Percentiles rank a stretch among this genome's conserved stretches.
These are phyloP conservation scores for Pterocles burchelli DNA, from an alignment of 2,113 vertebrate species.

Conservation along the genomic window DNA sequence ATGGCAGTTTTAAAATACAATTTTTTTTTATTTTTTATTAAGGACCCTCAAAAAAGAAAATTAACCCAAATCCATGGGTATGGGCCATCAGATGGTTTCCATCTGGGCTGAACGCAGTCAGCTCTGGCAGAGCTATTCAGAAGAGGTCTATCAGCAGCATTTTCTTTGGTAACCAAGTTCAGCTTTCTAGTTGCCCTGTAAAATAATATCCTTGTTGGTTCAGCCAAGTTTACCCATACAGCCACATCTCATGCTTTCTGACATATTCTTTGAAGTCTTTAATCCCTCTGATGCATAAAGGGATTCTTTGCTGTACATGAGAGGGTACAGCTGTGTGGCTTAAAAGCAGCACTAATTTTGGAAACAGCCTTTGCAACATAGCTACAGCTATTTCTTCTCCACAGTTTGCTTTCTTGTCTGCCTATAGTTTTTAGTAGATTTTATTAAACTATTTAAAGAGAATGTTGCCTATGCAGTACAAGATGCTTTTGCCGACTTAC, in stretches of 20 bases:
- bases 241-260: conserved; percentile 2
- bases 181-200: background rate
- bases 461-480: background rate
- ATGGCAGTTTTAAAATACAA: background rate
- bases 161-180: background rate
- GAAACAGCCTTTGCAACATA: conserved; percentile 49
- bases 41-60: background rate
- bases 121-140: background rate
- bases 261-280: conserved; percentile 56
- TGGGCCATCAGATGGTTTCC: background rate
- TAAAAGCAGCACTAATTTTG: conserved; percentile 63
- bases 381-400: conserved; percentile 26
- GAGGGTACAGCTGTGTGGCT: conserved; percentile 58
- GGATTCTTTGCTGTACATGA: conserved; percentile 60
- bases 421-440: conserved; percentile 1
- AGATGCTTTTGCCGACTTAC: conserved; percentile 63
- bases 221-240: background rate
- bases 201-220: background rate
- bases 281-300: conserved; percentile 44
- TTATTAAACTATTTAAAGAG: background rate
- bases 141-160: background rate
- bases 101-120: background rate
- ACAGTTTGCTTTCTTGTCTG: background rate
- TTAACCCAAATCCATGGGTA: background rate
- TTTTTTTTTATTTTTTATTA: too few species aligned